These are phyloP conservation scores for Nasonia longicornis DNA, from an alignment of 1,140 invertebrate genomes.

Conservation along the genomic window DNA sequence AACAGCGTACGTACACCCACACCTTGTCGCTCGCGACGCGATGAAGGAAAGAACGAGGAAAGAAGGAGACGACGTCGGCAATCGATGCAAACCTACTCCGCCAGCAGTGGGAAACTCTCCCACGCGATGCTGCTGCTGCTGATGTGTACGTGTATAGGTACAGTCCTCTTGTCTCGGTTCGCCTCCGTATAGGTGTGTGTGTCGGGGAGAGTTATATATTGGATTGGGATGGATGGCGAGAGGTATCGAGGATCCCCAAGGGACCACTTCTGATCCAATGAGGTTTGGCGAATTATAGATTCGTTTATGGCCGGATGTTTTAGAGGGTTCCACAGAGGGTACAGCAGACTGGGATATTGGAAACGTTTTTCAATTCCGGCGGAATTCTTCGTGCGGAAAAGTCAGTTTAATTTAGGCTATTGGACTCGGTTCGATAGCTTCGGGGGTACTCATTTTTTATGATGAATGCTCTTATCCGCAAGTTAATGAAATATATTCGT, in stretches of 20 bases:
- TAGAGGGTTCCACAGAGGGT: not conserved
- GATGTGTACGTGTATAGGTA: not conserved
- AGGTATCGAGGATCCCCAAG: not conserved
- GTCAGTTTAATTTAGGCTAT: not conserved
- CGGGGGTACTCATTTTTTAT: not conserved
- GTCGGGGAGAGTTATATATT: not conserved
- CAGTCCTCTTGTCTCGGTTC: not conserved
- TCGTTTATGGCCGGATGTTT: not conserved
- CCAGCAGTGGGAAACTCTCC: conserved; percentile 15
- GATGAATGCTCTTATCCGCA: no score
- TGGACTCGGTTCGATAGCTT: not conserved
- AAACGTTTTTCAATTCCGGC: not conserved
- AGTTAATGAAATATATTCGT: no score
- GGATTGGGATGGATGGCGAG: not conserved
- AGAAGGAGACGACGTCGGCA: not conserved
- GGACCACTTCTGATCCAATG: not conserved
- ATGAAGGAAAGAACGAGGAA: not conserved
- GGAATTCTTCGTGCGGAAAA: not conserved
- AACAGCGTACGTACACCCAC: not conserved
- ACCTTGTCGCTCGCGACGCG: not conserved
- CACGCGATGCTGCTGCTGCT: conserved; percentile 8
- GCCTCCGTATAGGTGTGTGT: no score
- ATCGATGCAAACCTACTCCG: conserved; percentile 26
- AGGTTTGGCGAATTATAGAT: not conserved
- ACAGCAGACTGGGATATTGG: not conserved